Evolutionary conservation across 2,113 vertebrate species (phyloP).

Genomic region (Crotalus tigris): DNA sequence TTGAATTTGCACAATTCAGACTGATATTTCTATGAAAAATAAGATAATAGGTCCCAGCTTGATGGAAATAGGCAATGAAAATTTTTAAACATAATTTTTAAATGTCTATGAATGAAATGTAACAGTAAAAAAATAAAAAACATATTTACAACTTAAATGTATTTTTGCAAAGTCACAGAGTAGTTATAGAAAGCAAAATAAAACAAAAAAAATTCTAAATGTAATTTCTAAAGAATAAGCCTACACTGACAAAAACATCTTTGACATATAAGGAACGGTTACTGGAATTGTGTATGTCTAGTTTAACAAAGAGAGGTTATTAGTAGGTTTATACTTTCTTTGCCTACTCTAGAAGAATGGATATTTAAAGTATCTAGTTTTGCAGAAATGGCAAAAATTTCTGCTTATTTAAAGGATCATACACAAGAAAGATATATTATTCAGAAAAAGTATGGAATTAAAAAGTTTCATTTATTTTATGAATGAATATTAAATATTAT

Average conservation of each 20-base stretch:
- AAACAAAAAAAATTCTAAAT: background rate
- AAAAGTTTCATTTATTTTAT: too few relatives aligned
- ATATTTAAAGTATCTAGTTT: too few relatives aligned
- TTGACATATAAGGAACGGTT: background rate
- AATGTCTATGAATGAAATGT: background rate
- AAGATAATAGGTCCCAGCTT: background rate
- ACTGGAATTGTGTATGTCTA: too few relatives aligned
- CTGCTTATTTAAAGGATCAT: too few relatives aligned
- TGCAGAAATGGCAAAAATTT: too few relatives aligned
- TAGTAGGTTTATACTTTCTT: too few relatives aligned
- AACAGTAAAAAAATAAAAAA: background rate
- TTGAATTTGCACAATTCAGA: background rate
- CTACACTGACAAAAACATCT: background rate
- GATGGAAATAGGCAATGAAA: background rate
- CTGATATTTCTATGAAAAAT: background rate
- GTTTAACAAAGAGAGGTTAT: too few relatives aligned
- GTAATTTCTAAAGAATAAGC: background rate
- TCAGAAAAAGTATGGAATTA: too few relatives aligned
- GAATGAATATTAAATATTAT: too few relatives aligned
- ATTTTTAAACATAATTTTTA: background rate
- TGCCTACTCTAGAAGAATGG: too few relatives aligned
- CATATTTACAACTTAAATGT: background rate
- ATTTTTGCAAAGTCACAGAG: background rate
- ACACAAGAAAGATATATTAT: too few relatives aligned
- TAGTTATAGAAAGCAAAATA: background rate